Evolutionary conservation across 2,888 invertebrate species (phyloP).

Genomic region (Callinectes sapidus): DNA sequence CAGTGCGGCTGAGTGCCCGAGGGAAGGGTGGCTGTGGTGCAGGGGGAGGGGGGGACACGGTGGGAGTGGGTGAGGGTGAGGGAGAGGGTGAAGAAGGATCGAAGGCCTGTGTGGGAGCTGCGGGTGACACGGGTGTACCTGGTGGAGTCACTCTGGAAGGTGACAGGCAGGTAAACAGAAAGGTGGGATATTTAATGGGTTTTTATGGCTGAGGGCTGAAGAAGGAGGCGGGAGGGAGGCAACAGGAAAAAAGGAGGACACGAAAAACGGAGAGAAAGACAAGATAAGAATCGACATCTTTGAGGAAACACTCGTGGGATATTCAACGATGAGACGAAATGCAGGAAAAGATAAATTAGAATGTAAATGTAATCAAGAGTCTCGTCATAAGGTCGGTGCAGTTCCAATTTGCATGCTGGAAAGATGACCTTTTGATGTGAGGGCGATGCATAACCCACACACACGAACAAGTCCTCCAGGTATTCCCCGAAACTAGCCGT

Average conservation of each 20-base stretch:
- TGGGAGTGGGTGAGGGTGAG: neutral
- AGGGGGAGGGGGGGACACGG: neutral
- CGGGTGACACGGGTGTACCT: neutral
- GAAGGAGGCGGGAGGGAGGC: neutral
- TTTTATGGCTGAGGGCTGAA: constrained; percentile 10
- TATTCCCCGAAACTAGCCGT: neutral
- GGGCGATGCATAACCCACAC: neutral
- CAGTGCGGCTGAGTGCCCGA: neutral
- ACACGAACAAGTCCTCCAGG: neutral
- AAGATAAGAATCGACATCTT: neutral
- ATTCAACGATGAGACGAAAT: constrained; percentile 24
- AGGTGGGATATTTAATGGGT: constrained; percentile 27
- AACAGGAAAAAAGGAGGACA: neutral
- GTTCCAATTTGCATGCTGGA: constrained; percentile 15
- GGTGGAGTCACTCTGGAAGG: constrained; percentile 14
- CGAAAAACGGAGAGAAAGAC: neutral
- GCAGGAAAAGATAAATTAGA: constrained; percentile 17
- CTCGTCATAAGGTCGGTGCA: constrained; percentile 8
- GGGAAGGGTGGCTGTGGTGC: neutral
- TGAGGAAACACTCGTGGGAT: neutral
- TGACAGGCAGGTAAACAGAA: constrained; percentile 24
- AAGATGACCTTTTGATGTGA: constrained; percentile 14
- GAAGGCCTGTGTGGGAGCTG: neutral
- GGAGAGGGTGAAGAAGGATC: neutral
- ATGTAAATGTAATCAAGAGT: constrained; percentile 19